These are phyloP conservation scores for Astreopora myriophthalma DNA, from an alignment of 64 coral and sea anemone species.

Conservation along the genomic window DNA sequence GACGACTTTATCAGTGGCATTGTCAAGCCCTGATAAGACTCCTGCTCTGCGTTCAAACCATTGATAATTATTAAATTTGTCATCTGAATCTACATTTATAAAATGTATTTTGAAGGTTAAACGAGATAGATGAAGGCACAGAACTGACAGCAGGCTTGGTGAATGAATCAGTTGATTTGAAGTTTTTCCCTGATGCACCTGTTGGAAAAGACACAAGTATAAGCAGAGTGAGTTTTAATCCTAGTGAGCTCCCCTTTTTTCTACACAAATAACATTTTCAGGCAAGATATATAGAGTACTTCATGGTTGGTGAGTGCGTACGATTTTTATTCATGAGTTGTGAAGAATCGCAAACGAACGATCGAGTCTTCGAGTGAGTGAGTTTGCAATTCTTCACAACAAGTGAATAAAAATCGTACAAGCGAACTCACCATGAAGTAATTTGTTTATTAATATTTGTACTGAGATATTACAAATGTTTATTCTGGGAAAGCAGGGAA, in stretches of 20 bases:
- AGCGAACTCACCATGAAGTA: not conserved
- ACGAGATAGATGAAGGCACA: slow-evolving; percentile 53
- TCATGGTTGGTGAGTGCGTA: too few relatives aligned
- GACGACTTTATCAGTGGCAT: too few relatives aligned
- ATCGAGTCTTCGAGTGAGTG: too few relatives aligned
- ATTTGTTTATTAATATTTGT: not conserved
- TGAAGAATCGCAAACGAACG: too few relatives aligned
- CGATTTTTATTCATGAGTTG: too few relatives aligned
- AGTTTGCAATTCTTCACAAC: not conserved
- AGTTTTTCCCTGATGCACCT: slow-evolving; percentile 74
- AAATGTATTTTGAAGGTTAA: slow-evolving; percentile 4
- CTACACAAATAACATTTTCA: not conserved
- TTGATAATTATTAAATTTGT: not conserved
- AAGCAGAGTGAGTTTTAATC: slow-evolving; percentile 51
- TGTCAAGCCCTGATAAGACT: too few relatives aligned
- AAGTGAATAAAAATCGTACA: slow-evolving; percentile 23
- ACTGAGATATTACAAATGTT: too few relatives aligned
- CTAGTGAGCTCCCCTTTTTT: not conserved
- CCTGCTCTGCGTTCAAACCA: too few relatives aligned
- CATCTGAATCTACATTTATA: not conserved
- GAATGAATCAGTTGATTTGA: slow-evolving; percentile 75
- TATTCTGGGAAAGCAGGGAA: too few relatives aligned
- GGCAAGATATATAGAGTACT: too few relatives aligned
- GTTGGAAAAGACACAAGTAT: slow-evolving; percentile 30
- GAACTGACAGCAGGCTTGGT: slow-evolving; percentile 68